Evolutionary conservation across 1,140 invertebrate species (phyloP).

Genomic region (Thaumetopoea pityocampa): DNA sequence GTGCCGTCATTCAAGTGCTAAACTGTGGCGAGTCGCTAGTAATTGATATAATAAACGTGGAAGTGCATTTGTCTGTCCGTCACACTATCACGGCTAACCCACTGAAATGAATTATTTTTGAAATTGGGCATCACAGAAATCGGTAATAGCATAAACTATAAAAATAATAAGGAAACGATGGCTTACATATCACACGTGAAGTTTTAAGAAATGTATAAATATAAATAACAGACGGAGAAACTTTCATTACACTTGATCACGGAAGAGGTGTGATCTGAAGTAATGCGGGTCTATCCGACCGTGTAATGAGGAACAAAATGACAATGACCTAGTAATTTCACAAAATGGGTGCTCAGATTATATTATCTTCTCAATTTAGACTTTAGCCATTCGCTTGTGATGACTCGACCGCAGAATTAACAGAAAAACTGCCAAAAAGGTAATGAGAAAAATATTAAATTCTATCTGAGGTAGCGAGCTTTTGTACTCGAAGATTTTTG

Average conservation of each 20-base stretch:
- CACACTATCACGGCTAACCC: no score
- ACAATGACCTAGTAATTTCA: constrained; percentile 16
- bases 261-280: constrained; percentile 1
- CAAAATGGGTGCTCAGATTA: constrained; percentile 15
- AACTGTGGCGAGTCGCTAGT: no score
- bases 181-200: no score
- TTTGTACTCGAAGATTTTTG: no score
- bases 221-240: not conserved
- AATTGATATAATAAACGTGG: no score
- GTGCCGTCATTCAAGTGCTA: no score
- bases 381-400: constrained; percentile 11
- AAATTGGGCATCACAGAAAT: no score
- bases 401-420: constrained; percentile 15
- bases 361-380: constrained; percentile 17
- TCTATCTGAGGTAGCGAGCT: no score
- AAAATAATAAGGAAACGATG: no score
- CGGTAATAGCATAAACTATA: no score
- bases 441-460: constrained; percentile 19
- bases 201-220: not conserved
- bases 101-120: no score
- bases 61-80: no score
- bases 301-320: constrained; percentile 15
- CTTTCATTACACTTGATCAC: constrained; percentile 2
- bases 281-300: constrained; percentile 2
- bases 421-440: constrained; percentile 9